phyloP scores from a whole-genome alignment of 2,797 vertebrate species.

The Rhinatrema bivittatum region DNA sequence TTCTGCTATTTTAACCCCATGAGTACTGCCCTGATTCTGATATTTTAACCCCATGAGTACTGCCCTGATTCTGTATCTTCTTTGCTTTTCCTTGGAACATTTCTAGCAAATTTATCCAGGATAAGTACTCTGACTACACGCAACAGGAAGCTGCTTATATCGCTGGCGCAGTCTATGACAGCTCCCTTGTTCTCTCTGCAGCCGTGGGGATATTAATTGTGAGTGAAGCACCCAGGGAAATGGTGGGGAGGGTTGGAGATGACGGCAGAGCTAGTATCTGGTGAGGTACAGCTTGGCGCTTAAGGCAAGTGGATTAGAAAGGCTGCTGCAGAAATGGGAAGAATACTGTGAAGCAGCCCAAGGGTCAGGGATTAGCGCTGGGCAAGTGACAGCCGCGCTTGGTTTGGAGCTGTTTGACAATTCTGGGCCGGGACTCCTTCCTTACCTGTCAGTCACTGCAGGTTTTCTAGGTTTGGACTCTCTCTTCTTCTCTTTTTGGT shows the following conservation, averaged over 20 bases:
- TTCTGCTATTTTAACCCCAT: slow-evolving; percentile 5
- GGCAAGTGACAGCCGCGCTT: too few species aligned
- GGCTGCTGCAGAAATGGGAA: too few species aligned
- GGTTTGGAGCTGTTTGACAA: too few species aligned
- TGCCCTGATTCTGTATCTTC: not conserved
- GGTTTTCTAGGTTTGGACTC: too few species aligned
- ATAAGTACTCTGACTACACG: slow-evolving; percentile 70
- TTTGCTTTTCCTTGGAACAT: too few species aligned
- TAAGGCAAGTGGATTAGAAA: too few species aligned
- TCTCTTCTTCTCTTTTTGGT: too few species aligned
- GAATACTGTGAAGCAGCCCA: too few species aligned
- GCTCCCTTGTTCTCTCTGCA: slow-evolving; percentile 67
- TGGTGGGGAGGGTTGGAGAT: too few species aligned
- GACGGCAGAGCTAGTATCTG: not conserved
- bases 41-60: slow-evolving; percentile 4
- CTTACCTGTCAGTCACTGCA: too few species aligned
- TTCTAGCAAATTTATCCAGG: slow-evolving; percentile 83
- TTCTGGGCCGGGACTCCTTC: too few species aligned
- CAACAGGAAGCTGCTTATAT: slow-evolving; percentile 67
- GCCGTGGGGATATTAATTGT: slow-evolving; percentile 67
- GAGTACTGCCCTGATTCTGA: slow-evolving; percentile 1
- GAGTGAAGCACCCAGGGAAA: slow-evolving; percentile 29
- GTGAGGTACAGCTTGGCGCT: not conserved
- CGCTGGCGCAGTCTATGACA: slow-evolving; percentile 67
- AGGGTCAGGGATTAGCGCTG: too few species aligned